phyloP scores from a whole-genome alignment of 2,888 invertebrate genomes.

The Dasysyrphus tricinctus region DNA sequence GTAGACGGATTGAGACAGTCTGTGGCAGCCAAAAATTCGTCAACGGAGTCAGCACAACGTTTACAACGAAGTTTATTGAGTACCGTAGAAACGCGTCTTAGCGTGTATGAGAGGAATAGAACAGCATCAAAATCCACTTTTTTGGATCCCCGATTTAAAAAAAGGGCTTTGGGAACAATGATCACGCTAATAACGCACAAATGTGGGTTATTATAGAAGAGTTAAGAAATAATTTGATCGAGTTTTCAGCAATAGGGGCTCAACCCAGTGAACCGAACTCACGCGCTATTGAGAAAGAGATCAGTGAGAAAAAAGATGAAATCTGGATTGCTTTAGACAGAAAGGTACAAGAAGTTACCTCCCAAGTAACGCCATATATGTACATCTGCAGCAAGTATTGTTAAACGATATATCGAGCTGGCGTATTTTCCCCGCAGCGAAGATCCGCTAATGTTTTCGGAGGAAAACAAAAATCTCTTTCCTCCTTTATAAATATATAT shows the following conservation, averaged over 20 bases:
- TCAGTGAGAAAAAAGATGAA: no score
- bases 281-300: no score
- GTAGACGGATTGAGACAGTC: conserved; percentile 27
- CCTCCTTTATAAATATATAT: conserved; percentile 3
- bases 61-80: no score
- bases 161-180: not conserved
- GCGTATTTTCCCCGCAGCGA: conserved; percentile 19
- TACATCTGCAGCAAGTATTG: not conserved
- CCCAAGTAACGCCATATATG: not conserved
- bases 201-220: conserved; percentile 13
- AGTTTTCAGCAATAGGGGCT: no score
- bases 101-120: not conserved
- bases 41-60: no score
- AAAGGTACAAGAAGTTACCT: no score
- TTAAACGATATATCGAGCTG: conserved; percentile 35
- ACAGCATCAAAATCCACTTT: not conserved
- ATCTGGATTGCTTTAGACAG: not conserved
- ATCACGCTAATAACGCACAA: conserved; percentile 5
- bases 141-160: not conserved
- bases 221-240: no score
- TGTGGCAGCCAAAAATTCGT: not conserved
- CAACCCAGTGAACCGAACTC: no score
- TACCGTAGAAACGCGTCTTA: no score
- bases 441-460: no score
- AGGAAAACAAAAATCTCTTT: conserved; percentile 26